Base-by-base conservation (phyloP, 2,113 vertebrate species). In the Apteryx owenii region DNA sequence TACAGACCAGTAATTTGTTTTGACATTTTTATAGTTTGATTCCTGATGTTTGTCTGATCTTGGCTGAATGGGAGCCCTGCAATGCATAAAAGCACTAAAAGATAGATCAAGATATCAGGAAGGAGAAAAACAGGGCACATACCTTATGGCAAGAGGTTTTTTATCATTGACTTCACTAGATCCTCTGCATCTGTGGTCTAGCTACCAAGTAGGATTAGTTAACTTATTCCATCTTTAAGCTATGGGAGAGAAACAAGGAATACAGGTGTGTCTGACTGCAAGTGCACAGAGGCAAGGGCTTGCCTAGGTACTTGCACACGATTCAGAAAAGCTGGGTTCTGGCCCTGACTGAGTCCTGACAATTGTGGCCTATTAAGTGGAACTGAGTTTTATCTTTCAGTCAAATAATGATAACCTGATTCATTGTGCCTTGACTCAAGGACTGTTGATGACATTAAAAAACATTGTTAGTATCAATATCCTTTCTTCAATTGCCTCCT, bases 301-400 rank as follows among this genome's bases (percentile, higher is more conserved):
- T 71, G 17, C 58, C 23, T 14, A 2, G 3, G 22, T 38, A 1
- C 21, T 38, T 56, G 12, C 23, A 9, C 1, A 0, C 4, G 3
- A 22, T 9, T 65, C 48, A 62, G 48, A 56, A 79, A 64, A 61
- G 2, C 22, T 78, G 25, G 2, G 12, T 25, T 81, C 42, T 80
- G 28, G 13, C 29, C 42, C 48, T 85, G 42, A 16, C 14, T 1
- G 1, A 65, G 15, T 20, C 25, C 25, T 79, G 36, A 8, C 33
- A n/a, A 38, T n/a, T 71, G 12, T 50, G 22, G 10, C 21, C 31
- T 29, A 40, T 51, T 23, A 72, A 51, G 23, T 38, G 23, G 40
- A 66, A 66, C 29, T 20, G 31, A 20, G 25, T 28, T 72, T 53
- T 53, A 14, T 25, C 21, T 72, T 68, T 62, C 36, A 36, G 15